phyloP scores from a whole-genome alignment of 2,797 vertebrate species.

The Huso huso region DNA sequence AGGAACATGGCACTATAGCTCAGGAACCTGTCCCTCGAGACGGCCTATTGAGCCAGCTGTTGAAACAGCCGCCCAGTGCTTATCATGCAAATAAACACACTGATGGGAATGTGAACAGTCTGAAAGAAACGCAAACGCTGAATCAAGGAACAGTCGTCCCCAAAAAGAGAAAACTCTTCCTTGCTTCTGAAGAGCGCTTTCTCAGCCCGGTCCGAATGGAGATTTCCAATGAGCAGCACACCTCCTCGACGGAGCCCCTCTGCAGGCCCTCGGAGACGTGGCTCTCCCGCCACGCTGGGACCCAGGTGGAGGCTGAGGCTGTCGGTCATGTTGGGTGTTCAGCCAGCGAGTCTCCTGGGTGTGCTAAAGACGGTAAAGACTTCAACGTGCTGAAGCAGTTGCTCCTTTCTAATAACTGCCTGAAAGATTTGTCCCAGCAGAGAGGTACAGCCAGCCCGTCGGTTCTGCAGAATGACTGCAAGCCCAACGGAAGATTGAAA shows the following conservation, averaged over 20 bases:
- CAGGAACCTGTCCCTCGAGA: slow-evolving; percentile 75
- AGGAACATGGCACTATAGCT: slow-evolving; percentile 66
- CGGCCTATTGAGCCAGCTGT: slow-evolving; percentile 85
- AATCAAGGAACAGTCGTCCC: slow-evolving; percentile 67
- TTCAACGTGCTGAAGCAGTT: slow-evolving; percentile 97
- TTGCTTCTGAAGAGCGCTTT: slow-evolving; percentile 56
- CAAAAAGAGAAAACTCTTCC: slow-evolving; percentile 82
- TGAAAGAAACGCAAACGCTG: slow-evolving; percentile 62
- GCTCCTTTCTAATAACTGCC: slow-evolving; percentile 91
- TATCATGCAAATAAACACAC: slow-evolving; percentile 65
- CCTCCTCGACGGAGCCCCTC: slow-evolving; percentile 34
- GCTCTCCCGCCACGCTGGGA: slow-evolving; percentile 56
- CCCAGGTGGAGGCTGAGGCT: slow-evolving; percentile 70
- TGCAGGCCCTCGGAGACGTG: slow-evolving; percentile 55
- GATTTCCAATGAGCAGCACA: slow-evolving; percentile 16
- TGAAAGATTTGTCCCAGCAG: slow-evolving; percentile 83
- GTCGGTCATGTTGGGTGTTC: slow-evolving; percentile 51
- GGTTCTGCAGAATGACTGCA: slow-evolving; percentile 52
- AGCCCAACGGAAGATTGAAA: slow-evolving; percentile 66
- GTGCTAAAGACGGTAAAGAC: slow-evolving; percentile 78
- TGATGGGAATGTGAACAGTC: slow-evolving; percentile 53
- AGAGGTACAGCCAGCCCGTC: slow-evolving; percentile 60
- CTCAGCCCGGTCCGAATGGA: slow-evolving; percentile 31
- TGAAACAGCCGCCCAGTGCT: slow-evolving; percentile 84
- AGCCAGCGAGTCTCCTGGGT: slow-evolving; percentile 60